Conservation (phyloP, 2,888 invertebrate genomes). For the Pyrocoelia pectoralis region DNA sequence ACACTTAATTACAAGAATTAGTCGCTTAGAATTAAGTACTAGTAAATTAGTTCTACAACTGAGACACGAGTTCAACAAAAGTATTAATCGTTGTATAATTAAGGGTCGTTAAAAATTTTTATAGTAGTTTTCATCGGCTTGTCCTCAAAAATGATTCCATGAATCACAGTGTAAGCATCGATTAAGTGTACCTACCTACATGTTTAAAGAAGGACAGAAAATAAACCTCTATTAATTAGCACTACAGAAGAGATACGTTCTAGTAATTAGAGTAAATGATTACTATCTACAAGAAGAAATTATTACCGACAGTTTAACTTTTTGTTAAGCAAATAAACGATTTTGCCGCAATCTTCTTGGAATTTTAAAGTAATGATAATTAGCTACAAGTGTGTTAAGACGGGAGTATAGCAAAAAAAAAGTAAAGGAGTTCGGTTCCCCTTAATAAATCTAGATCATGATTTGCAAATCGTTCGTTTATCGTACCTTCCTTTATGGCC, state of each 20-base stretch:
- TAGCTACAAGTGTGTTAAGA: constrained; percentile 29
- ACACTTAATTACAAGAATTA: constrained; percentile 36
- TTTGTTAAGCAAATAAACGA: constrained; percentile 35
- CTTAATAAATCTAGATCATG: constrained; percentile 28
- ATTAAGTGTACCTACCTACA: too few relatives aligned
- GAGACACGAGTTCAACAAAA: constrained; percentile 22
- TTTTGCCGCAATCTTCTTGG: constrained; percentile 34
- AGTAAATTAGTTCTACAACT: constrained; percentile 25
- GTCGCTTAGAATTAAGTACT: constrained; percentile 31
- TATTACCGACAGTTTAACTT: constrained; percentile 37
- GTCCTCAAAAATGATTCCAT: not conserved
- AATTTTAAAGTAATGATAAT: constrained; percentile 34
- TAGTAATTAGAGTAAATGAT: constrained; percentile 37
- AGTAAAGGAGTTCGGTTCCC: constrained; percentile 19
- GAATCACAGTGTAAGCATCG: constrained; percentile 3
- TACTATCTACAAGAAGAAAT: constrained; percentile 35
- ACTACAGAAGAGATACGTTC: constrained; percentile 33
- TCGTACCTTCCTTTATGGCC: constrained; percentile 24
- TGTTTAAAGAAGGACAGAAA: constrained; percentile 22
- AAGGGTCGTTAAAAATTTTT: not conserved
- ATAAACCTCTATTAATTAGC: constrained; percentile 35
- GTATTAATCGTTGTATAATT: constrained; percentile 23
- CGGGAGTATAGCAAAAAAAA: constrained; percentile 6
- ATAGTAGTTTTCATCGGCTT: not conserved
- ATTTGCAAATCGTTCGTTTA: constrained; percentile 32